phyloP scores from a whole-genome alignment of 2,113 vertebrate genomes.

The Atractosteus spatula region DNA sequence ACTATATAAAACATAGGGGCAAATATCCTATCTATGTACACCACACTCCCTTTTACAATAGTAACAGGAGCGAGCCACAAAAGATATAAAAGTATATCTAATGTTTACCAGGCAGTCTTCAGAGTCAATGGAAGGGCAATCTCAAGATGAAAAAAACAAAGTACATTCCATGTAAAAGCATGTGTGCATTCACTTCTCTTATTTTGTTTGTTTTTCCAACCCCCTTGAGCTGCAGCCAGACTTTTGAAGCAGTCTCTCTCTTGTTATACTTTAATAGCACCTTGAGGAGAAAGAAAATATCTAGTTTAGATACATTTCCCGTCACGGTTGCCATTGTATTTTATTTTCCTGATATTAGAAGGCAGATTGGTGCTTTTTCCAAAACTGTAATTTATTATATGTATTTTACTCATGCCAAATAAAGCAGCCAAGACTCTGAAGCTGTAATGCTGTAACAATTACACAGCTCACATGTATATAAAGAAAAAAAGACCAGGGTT shows the following conservation, averaged over 20 bases:
- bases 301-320: conserved; percentile 17
- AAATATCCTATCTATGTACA: background rate
- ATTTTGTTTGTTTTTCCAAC: background rate
- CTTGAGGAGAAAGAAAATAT: conserved; percentile 15
- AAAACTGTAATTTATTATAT: conserved; percentile 29
- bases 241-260: conserved; percentile 2
- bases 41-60: background rate
- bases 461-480: no score
- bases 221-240: conserved; percentile 4
- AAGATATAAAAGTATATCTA: background rate
- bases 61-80: background rate
- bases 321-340: conserved; percentile 17
- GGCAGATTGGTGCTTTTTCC: conserved; percentile 21
- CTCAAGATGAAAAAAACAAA: conserved; percentile 14
- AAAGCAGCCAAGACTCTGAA: conserved; percentile 30
- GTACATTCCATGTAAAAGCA: background rate
- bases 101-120: conserved; percentile 16
- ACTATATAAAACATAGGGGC: background rate
- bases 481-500: no score
- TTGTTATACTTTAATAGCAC: conserved; percentile 13
- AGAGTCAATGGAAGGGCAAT: background rate
- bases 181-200: background rate
- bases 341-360: conserved; percentile 27
- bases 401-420: conserved; percentile 25
- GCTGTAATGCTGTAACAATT: background rate